Conservation (phyloP, 2,797 vertebrate species). For the Mustela erminea region DNA sequence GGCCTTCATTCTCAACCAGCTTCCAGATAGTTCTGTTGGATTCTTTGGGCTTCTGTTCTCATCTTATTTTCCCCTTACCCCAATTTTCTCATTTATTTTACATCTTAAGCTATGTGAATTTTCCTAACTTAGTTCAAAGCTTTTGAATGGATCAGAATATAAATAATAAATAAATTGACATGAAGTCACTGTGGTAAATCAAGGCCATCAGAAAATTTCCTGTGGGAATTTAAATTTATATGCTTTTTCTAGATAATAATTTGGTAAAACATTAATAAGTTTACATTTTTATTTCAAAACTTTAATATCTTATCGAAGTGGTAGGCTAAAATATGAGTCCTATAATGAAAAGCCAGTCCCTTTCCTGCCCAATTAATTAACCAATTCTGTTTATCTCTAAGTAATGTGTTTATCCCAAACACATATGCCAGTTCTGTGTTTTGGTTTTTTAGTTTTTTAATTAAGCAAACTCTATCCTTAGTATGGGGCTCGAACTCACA, state of each 20-base stretch:
- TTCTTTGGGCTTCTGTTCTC: neutral
- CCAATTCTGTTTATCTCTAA: neutral
- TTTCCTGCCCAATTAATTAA: neutral
- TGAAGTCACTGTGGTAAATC: neutral
- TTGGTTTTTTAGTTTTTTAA: neutral
- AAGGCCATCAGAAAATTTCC: neutral
- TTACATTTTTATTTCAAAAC: slow-evolving; percentile 45
- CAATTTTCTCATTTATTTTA: neutral
- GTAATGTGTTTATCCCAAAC: neutral
- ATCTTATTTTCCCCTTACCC: neutral
- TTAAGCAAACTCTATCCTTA: neutral
- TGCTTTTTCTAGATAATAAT: slow-evolving; percentile 6
- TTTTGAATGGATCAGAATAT: slow-evolving; percentile 21
- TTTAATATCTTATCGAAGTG: neutral
- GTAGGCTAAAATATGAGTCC: neutral
- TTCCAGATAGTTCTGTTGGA: neutral
- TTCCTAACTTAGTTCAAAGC: slow-evolving; percentile 22
- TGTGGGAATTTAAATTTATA: neutral
- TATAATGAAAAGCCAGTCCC: neutral
- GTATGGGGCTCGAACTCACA: neutral
- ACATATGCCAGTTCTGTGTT: neutral
- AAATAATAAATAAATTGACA: slow-evolving; percentile 9
- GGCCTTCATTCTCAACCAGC: slow-evolving; percentile 12
- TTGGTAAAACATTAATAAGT: slow-evolving; percentile 40
- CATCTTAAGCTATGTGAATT: neutral